These are phyloP conservation scores for Pseudomugil tenellus DNA, from an alignment of 2,797 vertebrate species.

Conservation along the genomic window DNA sequence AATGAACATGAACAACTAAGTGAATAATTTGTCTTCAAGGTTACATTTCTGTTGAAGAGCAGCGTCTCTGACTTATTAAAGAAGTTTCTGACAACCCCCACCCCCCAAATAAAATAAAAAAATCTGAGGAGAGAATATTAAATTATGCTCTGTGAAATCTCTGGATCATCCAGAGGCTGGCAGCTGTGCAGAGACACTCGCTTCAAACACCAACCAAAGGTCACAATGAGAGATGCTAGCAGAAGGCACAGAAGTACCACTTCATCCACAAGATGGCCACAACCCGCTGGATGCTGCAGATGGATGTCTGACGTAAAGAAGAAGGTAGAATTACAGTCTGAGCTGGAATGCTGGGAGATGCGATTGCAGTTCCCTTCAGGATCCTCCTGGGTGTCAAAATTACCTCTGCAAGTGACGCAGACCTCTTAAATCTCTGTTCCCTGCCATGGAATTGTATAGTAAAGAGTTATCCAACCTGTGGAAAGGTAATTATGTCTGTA, in stretches of 20 bases:
- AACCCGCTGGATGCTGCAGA: neutral
- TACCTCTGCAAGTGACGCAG: neutral
- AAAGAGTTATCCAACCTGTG: neutral
- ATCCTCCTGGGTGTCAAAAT: neutral
- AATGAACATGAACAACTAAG: neutral
- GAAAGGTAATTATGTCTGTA: conserved; percentile 11
- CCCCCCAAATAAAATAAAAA: too few species aligned
- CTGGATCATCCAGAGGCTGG: neutral
- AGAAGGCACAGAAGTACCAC: neutral
- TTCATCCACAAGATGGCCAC: neutral
- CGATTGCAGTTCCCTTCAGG: conserved; percentile 4
- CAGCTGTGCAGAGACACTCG: neutral
- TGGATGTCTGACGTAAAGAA: neutral
- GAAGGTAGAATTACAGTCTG: neutral
- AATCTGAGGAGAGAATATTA: neutral
- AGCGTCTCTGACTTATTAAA: neutral
- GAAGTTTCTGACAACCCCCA: neutral
- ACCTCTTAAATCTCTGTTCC: conserved; percentile 8
- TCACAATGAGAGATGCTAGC: neutral
- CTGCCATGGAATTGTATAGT: neutral
- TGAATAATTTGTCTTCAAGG: neutral
- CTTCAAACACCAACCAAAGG: neutral
- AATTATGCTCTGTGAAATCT: neutral
- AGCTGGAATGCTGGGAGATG: neutral
- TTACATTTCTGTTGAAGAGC: neutral